Evolutionary conservation across 1,140 invertebrate genomes (phyloP).

Genomic region (Pseudoatta argentina): DNA sequence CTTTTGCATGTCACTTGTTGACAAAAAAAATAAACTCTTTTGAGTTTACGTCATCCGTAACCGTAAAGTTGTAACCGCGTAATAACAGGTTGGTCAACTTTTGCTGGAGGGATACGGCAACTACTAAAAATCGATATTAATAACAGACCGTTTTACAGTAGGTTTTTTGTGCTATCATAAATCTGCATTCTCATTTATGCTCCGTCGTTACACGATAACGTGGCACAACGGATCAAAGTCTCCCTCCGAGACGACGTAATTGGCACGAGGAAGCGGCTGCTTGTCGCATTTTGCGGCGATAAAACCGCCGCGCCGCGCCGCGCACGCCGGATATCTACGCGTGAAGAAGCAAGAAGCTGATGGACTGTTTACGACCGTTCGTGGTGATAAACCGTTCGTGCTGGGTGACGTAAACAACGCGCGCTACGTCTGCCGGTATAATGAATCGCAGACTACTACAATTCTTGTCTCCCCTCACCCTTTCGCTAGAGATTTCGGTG

Average conservation of each 20-base stretch:
- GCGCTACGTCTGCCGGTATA: conserved; percentile 9
- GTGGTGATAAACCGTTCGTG: conserved; percentile 47
- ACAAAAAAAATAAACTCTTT: background rate
- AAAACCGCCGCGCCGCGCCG: conserved; percentile 12
- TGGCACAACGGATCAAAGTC: conserved; percentile 37
- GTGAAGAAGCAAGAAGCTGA: conserved; percentile 63
- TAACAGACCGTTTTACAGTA: conserved; percentile 7
- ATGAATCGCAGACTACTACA: conserved; percentile 56
- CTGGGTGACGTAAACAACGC: conserved; percentile 49
- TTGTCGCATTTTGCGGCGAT: conserved; percentile 40
- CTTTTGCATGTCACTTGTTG: background rate
- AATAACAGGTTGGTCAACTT: background rate
- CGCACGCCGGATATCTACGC: conserved; percentile 26
- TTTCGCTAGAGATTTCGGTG: background rate
- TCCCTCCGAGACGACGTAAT: conserved; percentile 14
- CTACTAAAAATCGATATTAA: conserved; percentile 46
- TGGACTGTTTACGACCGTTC: conserved; percentile 54
- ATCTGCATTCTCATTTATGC: conserved; percentile 41
- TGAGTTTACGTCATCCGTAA: background rate
- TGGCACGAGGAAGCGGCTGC: conserved; percentile 29
- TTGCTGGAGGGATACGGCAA: background rate
- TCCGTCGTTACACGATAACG: background rate
- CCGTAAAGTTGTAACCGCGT: background rate
- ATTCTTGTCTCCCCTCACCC: background rate
- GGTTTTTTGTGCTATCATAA: conserved; percentile 22